A percentile compares a stretch with the other conserved stretches of the same genome.
phyloP scores from a whole-genome alignment of 2,888 invertebrate genomes.

The Ophion ellenae region DNA sequence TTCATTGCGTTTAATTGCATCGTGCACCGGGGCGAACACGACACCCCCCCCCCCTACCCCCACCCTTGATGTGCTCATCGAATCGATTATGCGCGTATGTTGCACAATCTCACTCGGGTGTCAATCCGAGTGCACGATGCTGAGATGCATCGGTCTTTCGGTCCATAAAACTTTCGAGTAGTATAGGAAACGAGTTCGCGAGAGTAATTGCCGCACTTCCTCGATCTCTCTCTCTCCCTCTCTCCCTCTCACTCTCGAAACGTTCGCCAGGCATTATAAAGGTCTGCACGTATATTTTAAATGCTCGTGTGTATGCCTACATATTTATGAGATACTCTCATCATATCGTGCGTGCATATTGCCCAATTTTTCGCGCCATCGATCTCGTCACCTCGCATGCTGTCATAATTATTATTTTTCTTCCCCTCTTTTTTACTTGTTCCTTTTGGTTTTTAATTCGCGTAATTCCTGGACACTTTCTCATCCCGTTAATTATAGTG shows the following conservation, averaged over 20 bases:
- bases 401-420: conserved; percentile 30
- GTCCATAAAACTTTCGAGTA: conserved; percentile 23
- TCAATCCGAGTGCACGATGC: conserved; percentile 44
- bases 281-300: conserved; percentile 26
- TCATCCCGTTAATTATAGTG: conserved; percentile 34
- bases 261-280: conserved; percentile 27
- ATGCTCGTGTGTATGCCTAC: conserved; percentile 36
- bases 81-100: not conserved
- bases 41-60: not conserved
- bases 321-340: conserved; percentile 60
- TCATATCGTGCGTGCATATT: conserved; percentile 23
- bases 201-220: conserved; percentile 51
- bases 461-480: conserved; percentile 15
- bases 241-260: not conserved
- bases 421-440: not conserved
- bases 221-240: conserved; percentile 15
- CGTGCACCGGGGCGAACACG: not conserved
- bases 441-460: conserved; percentile 10
- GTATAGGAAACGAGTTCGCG: conserved; percentile 40
- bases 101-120: conserved; percentile 4
- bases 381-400: conserved; percentile 45
- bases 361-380: conserved; percentile 59
- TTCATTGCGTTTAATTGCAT: not conserved
- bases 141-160: conserved; percentile 6
- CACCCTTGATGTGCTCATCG: not conserved